phyloP scores from a whole-genome alignment of 2,797 vertebrate genomes.

The Stomatorhinus walkeri region DNA sequence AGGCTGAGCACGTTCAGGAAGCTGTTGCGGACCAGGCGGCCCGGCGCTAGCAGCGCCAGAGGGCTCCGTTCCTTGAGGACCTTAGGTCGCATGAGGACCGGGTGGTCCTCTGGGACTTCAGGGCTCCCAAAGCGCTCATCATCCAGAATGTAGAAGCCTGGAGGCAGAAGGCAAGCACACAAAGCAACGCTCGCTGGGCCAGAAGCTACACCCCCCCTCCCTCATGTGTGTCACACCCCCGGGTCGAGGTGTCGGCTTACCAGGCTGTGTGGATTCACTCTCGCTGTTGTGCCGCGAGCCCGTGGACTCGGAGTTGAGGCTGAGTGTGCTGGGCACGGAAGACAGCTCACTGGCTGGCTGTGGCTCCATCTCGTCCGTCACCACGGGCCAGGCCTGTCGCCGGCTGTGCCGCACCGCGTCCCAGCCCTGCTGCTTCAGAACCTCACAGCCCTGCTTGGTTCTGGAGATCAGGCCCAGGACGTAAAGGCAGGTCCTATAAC shows the following conservation, averaged over 20 bases:
- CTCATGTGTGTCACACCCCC: neutral
- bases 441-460: conserved; percentile 92
- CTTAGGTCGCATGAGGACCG: conserved; percentile 76
- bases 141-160: conserved; percentile 93
- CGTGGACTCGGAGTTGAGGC: conserved; percentile 92
- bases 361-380: conserved; percentile 87
- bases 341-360: conserved; percentile 79
- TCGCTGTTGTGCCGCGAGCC: conserved; percentile 96
- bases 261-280: conserved; percentile 88
- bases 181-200: neutral
- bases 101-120: conserved; percentile 78
- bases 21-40: conserved; percentile 82
- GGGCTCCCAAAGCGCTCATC: conserved; percentile 81
- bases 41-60: conserved; percentile 85
- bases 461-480: conserved; percentile 88
- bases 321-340: conserved; percentile 89
- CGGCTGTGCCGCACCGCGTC: conserved; percentile 92
- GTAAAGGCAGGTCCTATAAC: conserved; percentile 66
- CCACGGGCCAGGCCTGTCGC: conserved; percentile 88
- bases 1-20: conserved; percentile 88
- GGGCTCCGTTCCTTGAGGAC: conserved; percentile 86
- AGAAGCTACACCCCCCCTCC: neutral
- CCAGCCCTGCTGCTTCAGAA: conserved; percentile 89
- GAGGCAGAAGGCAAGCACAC: conserved; percentile 10
- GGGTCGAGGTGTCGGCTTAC: conserved; percentile 54